Base-by-base conservation (phyloP, 2,797 vertebrate genomes). In the Aeoliscus strigatus region DNA sequence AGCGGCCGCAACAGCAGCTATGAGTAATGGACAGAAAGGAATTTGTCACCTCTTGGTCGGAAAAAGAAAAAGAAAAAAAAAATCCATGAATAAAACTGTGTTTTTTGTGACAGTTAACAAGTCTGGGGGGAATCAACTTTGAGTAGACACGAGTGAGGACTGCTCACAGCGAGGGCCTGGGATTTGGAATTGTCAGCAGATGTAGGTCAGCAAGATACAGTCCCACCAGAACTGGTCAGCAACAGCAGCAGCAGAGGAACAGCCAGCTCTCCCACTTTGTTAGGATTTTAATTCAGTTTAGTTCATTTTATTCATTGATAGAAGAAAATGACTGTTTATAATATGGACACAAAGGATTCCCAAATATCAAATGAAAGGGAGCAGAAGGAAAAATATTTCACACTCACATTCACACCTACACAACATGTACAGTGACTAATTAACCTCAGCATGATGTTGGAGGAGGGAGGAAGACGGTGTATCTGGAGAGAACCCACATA, bases 121-220 rank as follows among this genome's bases (percentile, higher is more conserved):
- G 80, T 66, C 56, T 61, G 51, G 31, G 58, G 60, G 75, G 67
- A 71, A 64, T 64, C 52, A 40, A 64, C 52, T 50, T 14, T 53
- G 64, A 80, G 59, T 14, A 52, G 64, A 54, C 62, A 61, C 51
- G 41, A 60, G 75, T 44, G 37, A 44, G 51, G 61, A 70, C 3
- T 38, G 54, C 70, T 71, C 50, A 42, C 56, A 37, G 56, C 11
- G 13, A 60, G 37, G 52, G 36, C 36, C 50, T 50, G 55, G 74
- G 74, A 71, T 76, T 70, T 72, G 58, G 60, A 74, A 65, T 71
- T 59, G 77, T 83, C 77, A 81, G 71, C 75, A 75, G 72, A 77
- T 80, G 57, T 80, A 74, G 75, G 73, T 83, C 80, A 81, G 75
- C 73, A 77, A 66, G 57, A 75, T 66, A 8, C 14, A 29, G 70